Evolutionary conservation across 2,797 vertebrate genomes (phyloP).

Genomic region (Allochrocebus solatus): DNA sequence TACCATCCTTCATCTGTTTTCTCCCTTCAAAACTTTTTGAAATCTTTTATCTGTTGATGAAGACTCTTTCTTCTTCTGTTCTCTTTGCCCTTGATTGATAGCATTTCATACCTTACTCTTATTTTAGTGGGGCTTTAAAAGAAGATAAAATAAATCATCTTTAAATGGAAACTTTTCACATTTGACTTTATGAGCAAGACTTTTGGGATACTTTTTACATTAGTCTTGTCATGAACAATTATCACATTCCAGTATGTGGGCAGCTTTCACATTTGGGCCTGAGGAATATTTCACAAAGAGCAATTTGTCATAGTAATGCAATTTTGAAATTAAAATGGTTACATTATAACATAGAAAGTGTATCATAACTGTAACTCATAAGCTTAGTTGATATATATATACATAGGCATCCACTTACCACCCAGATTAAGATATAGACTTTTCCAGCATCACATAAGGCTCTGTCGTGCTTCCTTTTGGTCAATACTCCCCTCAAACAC

Average conservation of each 20-base stretch:
- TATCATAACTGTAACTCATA: background rate
- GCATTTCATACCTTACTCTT: background rate
- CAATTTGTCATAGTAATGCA: background rate
- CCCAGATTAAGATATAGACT: background rate
- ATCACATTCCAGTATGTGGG: background rate
- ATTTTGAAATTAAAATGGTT: background rate
- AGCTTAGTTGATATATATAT: background rate
- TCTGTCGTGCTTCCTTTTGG: background rate
- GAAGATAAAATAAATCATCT: background rate
- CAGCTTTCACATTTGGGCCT: background rate
- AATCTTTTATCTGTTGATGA: background rate
- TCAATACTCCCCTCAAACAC: background rate
- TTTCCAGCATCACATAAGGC: background rate
- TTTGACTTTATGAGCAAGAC: background rate
- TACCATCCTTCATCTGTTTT: background rate
- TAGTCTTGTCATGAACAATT: background rate
- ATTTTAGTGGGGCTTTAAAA: background rate
- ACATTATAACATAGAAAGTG: background rate
- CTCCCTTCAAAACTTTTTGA: background rate
- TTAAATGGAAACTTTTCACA: background rate
- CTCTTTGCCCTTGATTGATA: background rate
- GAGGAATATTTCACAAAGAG: background rate
- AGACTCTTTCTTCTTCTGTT: background rate
- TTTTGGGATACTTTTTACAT: background rate
- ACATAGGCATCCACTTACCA: background rate